Base-by-base conservation (phyloP, 2,797 vertebrate species). In the Paedocypris micromegethes region DNA sequence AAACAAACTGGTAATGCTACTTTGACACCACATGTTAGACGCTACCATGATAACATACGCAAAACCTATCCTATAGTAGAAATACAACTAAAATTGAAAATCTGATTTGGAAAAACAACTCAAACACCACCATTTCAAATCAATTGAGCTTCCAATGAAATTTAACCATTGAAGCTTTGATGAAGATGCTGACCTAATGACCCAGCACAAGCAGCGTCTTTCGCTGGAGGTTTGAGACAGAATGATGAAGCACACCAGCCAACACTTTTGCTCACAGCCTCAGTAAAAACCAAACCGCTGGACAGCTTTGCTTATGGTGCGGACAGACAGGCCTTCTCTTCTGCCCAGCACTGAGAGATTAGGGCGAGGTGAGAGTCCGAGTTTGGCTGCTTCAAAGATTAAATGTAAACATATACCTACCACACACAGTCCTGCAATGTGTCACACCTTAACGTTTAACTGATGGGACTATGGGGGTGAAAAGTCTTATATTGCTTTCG, bases 291-390 rank as follows among this genome's bases (percentile, higher is more conserved):
- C 64, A 73, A 70, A 73, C 71, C 58, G 7, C 58, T 43, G 74
- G 73, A 72, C 83, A 69, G 73, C 44, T 42, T 54, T 84, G 83
- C 81, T 81, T 83, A 79, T n/a, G 8, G 83, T 79, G 83, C 64
- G 70, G 81, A 85, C 57, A 75, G 83, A 86, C 64, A 59, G 58
- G 73, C 63, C 74, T 72, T 67, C 69, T 47, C 64, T 64, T 59
- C 64, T 59, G 53, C 65, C 62, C 41, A 72, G 45, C 70, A 72
- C 23, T 59, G 69, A 66, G 58, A 72, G 65, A 66, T 71, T 74
- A 65, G 49, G 55, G 56, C 2, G 67, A 74, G 62, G 72, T 60
- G 57, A 59, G 57, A 59, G 66, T 50, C 50, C 56, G 50, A 49
- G 50, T 49, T 65, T 57, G 42, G 72, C 41, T 58, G 50, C 52